These are phyloP conservation scores for Epizoanthus stellaris DNA, from an alignment of 92 coral and sea anemone species.

Conservation along the genomic window DNA sequence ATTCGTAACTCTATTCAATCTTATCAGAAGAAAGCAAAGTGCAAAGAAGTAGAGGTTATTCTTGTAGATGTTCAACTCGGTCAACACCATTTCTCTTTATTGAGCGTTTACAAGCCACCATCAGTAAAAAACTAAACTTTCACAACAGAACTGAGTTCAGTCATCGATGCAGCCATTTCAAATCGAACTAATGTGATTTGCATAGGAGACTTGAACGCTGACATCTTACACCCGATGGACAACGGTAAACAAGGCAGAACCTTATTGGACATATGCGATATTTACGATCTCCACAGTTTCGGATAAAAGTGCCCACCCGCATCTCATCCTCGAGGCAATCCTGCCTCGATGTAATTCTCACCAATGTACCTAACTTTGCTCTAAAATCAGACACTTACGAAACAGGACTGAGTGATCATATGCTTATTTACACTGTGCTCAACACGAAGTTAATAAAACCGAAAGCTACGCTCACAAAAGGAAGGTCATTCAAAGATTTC, in stretches of 20 bases:
- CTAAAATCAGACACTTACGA: conserved; percentile 43
- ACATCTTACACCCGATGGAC: conserved; percentile 43
- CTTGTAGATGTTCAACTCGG: conserved; percentile 45
- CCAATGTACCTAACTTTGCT: conserved; percentile 44
- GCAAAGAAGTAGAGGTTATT: conserved; percentile 43
- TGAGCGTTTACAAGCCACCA: conserved; percentile 43
- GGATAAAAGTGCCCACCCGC: conserved; percentile 52
- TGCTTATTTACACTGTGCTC: conserved; percentile 40
- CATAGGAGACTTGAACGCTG: conserved; percentile 54
- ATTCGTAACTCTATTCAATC: conserved; percentile 38
- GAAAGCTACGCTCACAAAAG: conserved; percentile 13
- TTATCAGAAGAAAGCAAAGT: conserved; percentile 10
- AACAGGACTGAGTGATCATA: conserved; percentile 48
- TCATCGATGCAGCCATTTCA: conserved; percentile 22
- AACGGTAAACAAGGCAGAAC: conserved; percentile 52
- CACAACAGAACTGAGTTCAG: background rate
- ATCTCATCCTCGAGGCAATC: conserved; percentile 44
- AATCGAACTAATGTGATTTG: conserved; percentile 38
- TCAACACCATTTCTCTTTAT: conserved; percentile 36
- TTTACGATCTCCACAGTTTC: conserved; percentile 53
- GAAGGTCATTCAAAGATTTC: conserved; percentile 28
- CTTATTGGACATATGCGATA: conserved; percentile 51
- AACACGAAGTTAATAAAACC: conserved; percentile 6
- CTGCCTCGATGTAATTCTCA: conserved; percentile 37
- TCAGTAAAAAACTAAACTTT: conserved; percentile 22